Percentiles rank a stretch among this genome's conserved stretches.
Conservation (phyloP, 2,888 invertebrate species). For the Epistrophella euchroma region DNA sequence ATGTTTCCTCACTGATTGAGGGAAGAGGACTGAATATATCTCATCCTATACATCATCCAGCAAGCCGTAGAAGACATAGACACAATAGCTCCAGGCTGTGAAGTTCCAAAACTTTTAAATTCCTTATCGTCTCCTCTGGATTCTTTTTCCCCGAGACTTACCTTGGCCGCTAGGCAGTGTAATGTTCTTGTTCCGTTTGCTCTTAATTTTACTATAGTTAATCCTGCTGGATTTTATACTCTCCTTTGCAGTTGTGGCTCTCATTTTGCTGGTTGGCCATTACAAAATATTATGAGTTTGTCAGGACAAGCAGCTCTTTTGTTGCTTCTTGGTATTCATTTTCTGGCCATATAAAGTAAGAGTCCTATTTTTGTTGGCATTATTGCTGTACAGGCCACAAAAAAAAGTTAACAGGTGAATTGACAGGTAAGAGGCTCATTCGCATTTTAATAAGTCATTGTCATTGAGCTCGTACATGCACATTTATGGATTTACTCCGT, state of each 20-base stretch:
- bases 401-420: constrained; percentile 60
- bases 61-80: constrained; percentile 28
- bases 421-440: constrained; percentile 68
- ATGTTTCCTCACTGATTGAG: constrained; percentile 12
- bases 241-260: constrained; percentile 24
- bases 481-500: constrained; percentile 38
- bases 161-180: constrained; percentile 14
- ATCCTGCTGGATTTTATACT: constrained; percentile 28
- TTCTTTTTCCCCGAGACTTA: not conserved
- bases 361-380: constrained; percentile 51
- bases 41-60: not conserved
- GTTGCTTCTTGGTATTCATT: constrained; percentile 18
- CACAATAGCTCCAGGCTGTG: constrained; percentile 28
- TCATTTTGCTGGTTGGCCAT: constrained; percentile 35
- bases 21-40: constrained; percentile 26
- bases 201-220: constrained; percentile 1
- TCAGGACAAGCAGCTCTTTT: constrained; percentile 6
- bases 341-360: constrained; percentile 39
- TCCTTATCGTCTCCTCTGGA: constrained; percentile 36
- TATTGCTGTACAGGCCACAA: constrained; percentile 33
- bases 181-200: constrained; percentile 11
- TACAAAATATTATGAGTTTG: constrained; percentile 10
- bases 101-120: constrained; percentile 45
- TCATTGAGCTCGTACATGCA: constrained; percentile 28
- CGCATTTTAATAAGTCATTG: constrained; percentile 72